Conservation (phyloP, 1,140 invertebrate genomes). For the Euura lappo region DNA sequence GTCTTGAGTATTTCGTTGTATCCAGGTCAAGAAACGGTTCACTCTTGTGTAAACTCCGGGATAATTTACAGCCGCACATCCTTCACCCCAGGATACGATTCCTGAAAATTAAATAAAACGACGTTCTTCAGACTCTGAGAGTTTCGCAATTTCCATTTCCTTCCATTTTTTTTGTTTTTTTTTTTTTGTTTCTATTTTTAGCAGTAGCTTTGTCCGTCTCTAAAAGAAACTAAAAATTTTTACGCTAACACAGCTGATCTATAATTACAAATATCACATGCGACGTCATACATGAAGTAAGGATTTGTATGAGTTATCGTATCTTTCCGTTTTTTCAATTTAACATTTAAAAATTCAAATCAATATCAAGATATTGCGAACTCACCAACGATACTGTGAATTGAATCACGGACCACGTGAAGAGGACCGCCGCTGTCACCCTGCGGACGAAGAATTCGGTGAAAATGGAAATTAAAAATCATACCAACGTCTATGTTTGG, state of each 20-base stretch:
- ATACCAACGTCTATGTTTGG: too few species aligned
- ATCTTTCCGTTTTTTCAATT: neutral
- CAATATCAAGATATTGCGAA: neutral
- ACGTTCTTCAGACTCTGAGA: neutral
- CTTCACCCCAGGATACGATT: constrained; percentile 79
- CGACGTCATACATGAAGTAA: too few species aligned
- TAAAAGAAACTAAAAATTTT: too few species aligned
- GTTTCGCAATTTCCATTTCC: constrained; percentile 9
- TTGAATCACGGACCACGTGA: constrained; percentile 57
- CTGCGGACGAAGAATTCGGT: constrained; percentile 41
- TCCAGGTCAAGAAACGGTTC: constrained; percentile 77
- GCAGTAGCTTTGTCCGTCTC: too few species aligned
- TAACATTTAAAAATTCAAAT: too few species aligned
- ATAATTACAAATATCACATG: neutral
- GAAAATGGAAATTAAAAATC: neutral
- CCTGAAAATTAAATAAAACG: constrained; percentile 54
- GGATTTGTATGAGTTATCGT: too few species aligned
- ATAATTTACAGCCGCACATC: constrained; percentile 77
- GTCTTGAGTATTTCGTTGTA: constrained; percentile 69
- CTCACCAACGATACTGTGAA: constrained; percentile 63
- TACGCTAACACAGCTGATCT: too few species aligned
- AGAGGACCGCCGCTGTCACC: constrained; percentile 74
- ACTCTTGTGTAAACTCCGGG: constrained; percentile 90
- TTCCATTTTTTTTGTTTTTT: constrained; percentile 16
- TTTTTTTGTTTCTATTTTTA: constrained; percentile 10